Conservation (phyloP, 1,140 invertebrate genomes). For the Goniozus legneri region DNA sequence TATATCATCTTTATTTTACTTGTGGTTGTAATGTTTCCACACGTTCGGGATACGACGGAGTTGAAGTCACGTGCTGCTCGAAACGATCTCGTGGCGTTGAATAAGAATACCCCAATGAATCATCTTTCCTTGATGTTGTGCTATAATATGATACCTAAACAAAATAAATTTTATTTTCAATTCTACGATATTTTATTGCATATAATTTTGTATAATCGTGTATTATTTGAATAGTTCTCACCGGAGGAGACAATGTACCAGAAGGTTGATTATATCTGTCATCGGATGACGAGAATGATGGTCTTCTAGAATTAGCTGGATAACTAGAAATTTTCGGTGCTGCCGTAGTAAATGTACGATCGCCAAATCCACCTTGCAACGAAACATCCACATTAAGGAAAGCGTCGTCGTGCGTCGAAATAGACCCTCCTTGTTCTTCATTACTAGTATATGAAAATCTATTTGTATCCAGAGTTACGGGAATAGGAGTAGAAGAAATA, state of each 20-base stretch:
- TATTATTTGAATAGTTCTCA: too few relatives aligned
- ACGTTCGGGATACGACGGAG: not conserved
- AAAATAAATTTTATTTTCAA: too few relatives aligned
- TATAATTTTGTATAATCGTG: too few relatives aligned
- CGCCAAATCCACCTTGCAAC: constrained; percentile 26
- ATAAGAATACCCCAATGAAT: constrained; percentile 2
- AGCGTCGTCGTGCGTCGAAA: constrained; percentile 29
- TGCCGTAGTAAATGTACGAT: constrained; percentile 5
- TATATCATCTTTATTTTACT: constrained; percentile 13
- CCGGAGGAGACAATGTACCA: too few relatives aligned
- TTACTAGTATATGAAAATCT: constrained; percentile 12
- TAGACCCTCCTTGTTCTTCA: constrained; percentile 12
- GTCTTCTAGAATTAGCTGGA: constrained; percentile 3
- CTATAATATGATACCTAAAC: too few relatives aligned
- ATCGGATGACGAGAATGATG: not conserved
- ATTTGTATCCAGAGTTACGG: constrained; percentile 15
- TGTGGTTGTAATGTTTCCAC: constrained; percentile 5
- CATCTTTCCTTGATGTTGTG: not conserved
- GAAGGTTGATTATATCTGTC: too few relatives aligned
- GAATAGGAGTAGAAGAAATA: constrained; percentile 22
- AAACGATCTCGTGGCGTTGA: not conserved
- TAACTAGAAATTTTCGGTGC: constrained; percentile 4
- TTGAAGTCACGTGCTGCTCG: constrained; percentile 1
- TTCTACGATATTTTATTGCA: too few relatives aligned
- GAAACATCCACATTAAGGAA: constrained; percentile 38